Conservation (phyloP, 2,113 vertebrate genomes). For the Tor tambroides region DNA sequence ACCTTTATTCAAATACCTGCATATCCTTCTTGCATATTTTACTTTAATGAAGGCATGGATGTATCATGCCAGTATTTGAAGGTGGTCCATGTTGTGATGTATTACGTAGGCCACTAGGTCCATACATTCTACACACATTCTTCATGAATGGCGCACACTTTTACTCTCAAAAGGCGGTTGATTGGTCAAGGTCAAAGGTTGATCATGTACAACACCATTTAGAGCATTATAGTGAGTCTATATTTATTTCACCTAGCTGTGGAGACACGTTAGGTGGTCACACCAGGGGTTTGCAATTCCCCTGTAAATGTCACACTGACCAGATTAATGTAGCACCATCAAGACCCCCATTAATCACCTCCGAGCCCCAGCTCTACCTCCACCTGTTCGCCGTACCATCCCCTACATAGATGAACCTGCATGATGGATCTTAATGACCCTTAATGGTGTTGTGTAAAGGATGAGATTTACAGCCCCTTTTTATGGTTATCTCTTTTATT, state of each 20-base stretch:
- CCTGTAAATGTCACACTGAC: constrained; percentile 42
- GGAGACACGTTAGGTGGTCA: not conserved
- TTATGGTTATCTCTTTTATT: constrained; percentile 13
- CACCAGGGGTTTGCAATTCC: constrained; percentile 23
- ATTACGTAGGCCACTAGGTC: not conserved
- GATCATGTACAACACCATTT: constrained; percentile 49
- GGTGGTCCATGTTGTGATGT: not conserved
- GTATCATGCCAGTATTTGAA: not conserved
- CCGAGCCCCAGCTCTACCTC: constrained; percentile 4
- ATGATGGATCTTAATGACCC: constrained; percentile 37
- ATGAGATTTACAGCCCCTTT: not conserved
- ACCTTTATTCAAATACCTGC: not conserved
- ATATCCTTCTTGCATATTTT: not conserved
- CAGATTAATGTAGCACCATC: constrained; percentile 54
- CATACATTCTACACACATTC: not conserved
- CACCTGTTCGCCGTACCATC: not conserved
- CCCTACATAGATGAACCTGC: constrained; percentile 10
- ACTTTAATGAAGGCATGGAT: not conserved
- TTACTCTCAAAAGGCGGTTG: not conserved
- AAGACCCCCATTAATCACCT: constrained; percentile 47
- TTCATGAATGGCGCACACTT: not conserved
- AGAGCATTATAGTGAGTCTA: constrained; percentile 39
- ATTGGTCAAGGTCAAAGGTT: constrained; percentile 38
- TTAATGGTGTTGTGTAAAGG: constrained; percentile 29
- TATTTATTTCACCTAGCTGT: constrained; percentile 40